phyloP scores from a whole-genome alignment of 2,113 vertebrate species.

The Prietella phreatophila region DNA sequence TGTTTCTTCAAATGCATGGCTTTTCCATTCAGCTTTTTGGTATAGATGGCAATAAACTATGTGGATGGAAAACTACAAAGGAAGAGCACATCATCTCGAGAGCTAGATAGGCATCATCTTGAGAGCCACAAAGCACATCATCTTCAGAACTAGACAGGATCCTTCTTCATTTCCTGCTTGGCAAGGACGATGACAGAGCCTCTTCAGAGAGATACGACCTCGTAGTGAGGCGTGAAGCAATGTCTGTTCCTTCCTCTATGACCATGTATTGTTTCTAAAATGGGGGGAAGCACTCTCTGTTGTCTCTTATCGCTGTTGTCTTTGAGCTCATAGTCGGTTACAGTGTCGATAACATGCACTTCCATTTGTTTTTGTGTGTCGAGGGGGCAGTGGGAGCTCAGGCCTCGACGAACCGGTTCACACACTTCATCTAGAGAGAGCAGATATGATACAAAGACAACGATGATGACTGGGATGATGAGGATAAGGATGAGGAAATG shows the following conservation, averaged over 20 bases:
- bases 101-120: constrained; percentile 5
- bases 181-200: neutral
- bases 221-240: neutral
- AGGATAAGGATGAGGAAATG: neutral
- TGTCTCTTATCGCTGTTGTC: neutral
- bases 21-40: neutral
- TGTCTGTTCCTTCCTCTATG: neutral
- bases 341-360: neutral
- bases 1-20: neutral
- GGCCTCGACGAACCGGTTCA: neutral
- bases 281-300: neutral
- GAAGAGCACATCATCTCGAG: neutral
- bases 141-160: constrained; percentile 14
- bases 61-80: neutral
- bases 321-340: neutral
- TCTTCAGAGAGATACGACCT: constrained; percentile 12
- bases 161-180: constrained; percentile 41
- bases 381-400: neutral
- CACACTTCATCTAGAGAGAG: neutral
- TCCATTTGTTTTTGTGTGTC: neutral
- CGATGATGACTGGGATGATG: neutral
- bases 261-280: constrained; percentile 21
- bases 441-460: neutral
- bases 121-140: too few species aligned
- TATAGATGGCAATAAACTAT: neutral